Percentiles rank a stretch among this genome's conserved stretches.
phyloP scores from a whole-genome alignment of 2,888 invertebrate species.

The Oscheius onirici region DNA sequence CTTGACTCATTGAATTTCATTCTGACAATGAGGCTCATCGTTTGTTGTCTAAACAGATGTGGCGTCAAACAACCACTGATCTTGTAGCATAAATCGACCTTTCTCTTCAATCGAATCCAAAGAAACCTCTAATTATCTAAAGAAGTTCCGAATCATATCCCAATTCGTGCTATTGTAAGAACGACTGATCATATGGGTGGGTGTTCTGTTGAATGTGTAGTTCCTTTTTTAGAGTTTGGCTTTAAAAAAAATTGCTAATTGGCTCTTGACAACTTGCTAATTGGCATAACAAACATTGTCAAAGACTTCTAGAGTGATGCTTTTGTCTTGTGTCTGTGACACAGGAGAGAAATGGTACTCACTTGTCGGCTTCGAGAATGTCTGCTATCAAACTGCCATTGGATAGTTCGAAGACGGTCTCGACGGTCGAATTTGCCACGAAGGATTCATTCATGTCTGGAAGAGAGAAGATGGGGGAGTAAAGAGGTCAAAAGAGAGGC shows the following conservation, averaged over 20 bases:
- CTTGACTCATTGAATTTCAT: too few species aligned
- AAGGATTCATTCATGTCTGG: background rate
- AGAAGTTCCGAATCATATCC: too few species aligned
- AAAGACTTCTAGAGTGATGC: background rate
- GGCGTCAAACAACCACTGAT: too few species aligned
- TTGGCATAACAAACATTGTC: background rate
- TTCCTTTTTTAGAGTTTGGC: too few species aligned
- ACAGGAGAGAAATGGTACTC: background rate
- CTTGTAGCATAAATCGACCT: too few species aligned
- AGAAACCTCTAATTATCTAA: too few species aligned
- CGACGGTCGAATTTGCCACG: background rate
- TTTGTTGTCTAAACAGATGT: too few species aligned
- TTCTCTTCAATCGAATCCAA: too few species aligned
- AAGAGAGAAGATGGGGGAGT: background rate
- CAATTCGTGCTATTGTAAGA: background rate
- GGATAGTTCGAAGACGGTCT: background rate
- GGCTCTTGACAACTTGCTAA: background rate
- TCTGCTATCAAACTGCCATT: background rate
- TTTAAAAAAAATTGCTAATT: background rate
- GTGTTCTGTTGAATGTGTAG: background rate
- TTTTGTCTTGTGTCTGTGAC: too few species aligned
- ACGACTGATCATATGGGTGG: background rate
- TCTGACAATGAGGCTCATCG: too few species aligned
- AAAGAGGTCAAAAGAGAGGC: background rate
- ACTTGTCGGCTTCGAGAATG: background rate